Evolutionary conservation across 2,888 invertebrate genomes (phyloP), one percentile per base, ranked within the genome.

Genomic region (Lampropteryx suffumata): DNA sequence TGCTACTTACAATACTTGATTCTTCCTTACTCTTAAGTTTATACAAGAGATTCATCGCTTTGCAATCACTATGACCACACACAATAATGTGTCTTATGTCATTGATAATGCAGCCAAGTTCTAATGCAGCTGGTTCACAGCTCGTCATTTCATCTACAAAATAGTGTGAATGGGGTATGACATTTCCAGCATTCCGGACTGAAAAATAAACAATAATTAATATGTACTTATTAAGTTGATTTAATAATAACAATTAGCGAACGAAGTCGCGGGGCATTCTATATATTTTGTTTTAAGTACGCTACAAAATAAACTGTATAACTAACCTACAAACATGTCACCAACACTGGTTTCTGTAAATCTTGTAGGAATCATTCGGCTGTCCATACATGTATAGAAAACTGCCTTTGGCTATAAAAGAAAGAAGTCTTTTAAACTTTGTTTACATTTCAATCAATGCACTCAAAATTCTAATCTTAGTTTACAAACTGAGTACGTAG

Each of bases 331-430:
- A 91, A 98, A 99, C 97, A 98, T 98, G 82, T 99, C 98, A 35
- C 99, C 99, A 59, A 98, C 96, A 83, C 97, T 95, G 46, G 97
- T 97, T 91, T 97, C 96, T 47, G 98, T 98, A 82, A 98, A 98
- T 79, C 97, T 92, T 51, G 98, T 97, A 14, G 99, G 98, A 68
- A 98, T 95, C 95, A 99, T 97, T 86, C 99, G 92, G 82, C 97
- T 97, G 92, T 99, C 99, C 95, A 99, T 98, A 84, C 99, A 99
- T 33, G 98, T 97, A 86, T 99, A 98, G 91, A 99, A 97, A 56
- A 99, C 95, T 59, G 98, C 98, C 92, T 97, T 97, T 11, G 99
- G 99, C 97, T 99, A 92, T 77, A 65, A 62, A 21, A 14, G 39
- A 32, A 45, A 44, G 39, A 7, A 54, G 30, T 7, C 7, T 3